Evolutionary conservation across 2,888 invertebrate species (phyloP).

Genomic region (Ophion slaviceki): DNA sequence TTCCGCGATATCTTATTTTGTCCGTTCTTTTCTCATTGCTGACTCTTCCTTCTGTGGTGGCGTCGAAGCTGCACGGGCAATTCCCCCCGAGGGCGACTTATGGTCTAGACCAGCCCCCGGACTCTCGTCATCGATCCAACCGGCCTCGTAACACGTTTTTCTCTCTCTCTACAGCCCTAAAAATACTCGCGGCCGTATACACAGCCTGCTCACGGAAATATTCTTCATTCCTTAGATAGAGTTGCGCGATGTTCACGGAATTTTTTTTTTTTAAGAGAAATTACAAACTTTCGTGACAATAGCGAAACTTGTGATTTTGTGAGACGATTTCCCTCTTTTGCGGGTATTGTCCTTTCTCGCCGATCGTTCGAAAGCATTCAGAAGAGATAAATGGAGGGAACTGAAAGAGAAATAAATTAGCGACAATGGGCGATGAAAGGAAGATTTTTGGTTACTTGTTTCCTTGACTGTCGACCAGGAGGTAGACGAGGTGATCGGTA

Average conservation of each 20-base stretch:
- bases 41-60: not conserved
- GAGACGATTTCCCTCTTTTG: too few relatives aligned
- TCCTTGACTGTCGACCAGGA: conserved; percentile 85
- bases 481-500: conserved; percentile 85
- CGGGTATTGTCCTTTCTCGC: too few relatives aligned
- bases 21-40: not conserved
- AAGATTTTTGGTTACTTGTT: conserved; percentile 84
- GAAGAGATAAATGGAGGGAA: not conserved
- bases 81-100: conserved; percentile 36
- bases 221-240: not conserved
- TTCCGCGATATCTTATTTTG: not conserved
- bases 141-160: conserved; percentile 47
- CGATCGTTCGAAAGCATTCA: not conserved
- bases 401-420: too few relatives aligned
- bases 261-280: too few relatives aligned
- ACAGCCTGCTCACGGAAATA: not conserved
- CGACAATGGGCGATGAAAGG: not conserved
- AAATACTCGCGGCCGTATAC: conserved; percentile 18
- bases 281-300: too few relatives aligned
- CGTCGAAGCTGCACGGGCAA: not conserved
- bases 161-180: conserved; percentile 23
- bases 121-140: conserved; percentile 59
- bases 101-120: conserved; percentile 34
- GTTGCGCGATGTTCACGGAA: not conserved
- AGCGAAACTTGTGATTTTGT: too few relatives aligned